Evolutionary conservation across 2,113 vertebrate genomes (phyloP), one percentile per base, ranked within the genome.

Genomic region (Mustelus asterias): DNA sequence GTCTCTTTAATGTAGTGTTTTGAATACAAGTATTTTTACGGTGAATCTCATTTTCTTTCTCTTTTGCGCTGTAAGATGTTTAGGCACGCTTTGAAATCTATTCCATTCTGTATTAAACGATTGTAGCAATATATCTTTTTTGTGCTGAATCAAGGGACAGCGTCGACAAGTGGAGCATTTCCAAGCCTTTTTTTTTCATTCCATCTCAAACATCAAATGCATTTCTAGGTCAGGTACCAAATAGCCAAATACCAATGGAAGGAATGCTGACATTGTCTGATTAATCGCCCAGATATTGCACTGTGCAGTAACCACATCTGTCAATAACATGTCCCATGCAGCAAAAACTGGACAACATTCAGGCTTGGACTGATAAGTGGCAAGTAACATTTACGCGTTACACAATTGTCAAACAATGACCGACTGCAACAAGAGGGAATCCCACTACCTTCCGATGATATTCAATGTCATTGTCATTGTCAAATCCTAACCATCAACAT

Each of bases 1-100:
- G 63, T 93, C 58, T 65, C 60, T 65, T 93, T 93, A 93, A 93
- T 67, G 89, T 93, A 93, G 65, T 93, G 89, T 65, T 93, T 93
- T 93, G 89, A 65, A 93, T 93, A 63, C 89, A 93, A 93, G 89
- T 65, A 93, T 93, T 93, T 93, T 93, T 63, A 93, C 60, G 33
- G 89, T 93, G 89, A 93, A 93, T 93, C 89, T 65, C 89, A 93
- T 93, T 93, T 93, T 93, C 89, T 67, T 93, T 93, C 89, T 18
- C 89, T 83, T 83, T 83, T 83, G 37, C 20, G 37, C n/a, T 83
- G 80, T 41, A 83, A 93, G 89, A 93, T 93, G 60, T 93, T 93
- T 67, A 65, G 89, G 89, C 33, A 67, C n/a, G 60, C 58, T 37
- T 37, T 37, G 60, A 93, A 65, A 93, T 3, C 60, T 20, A n/a